A percentile compares a stretch with the other conserved stretches of the same genome.
phyloP scores from a whole-genome alignment of 2,797 vertebrate genomes.

The Staurois parvus region DNA sequence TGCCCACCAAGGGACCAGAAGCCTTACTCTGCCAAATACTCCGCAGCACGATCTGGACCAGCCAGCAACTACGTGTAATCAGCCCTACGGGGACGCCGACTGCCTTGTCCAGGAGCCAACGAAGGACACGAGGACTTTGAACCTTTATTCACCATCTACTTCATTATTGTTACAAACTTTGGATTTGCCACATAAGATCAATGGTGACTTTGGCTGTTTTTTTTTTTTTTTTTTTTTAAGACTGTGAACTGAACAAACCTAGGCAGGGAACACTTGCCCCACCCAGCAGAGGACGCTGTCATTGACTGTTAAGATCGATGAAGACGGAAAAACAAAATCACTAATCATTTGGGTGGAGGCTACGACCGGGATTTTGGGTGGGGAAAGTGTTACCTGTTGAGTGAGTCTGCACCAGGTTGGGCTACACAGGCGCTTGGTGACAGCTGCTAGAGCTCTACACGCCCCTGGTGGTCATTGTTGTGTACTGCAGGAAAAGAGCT shows the following conservation, averaged over 20 bases:
- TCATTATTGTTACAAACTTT: constrained; percentile 18
- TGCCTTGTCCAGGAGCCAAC: constrained; percentile 12
- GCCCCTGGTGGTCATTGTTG: constrained; percentile 4
- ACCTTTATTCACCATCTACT: constrained; percentile 12
- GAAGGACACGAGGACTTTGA: constrained; percentile 17
- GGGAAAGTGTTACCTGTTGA: neutral
- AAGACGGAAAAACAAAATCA: neutral
- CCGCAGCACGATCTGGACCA: constrained; percentile 74
- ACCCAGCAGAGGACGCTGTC: constrained; percentile 32
- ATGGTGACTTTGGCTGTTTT: neutral
- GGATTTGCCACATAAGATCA: constrained; percentile 5
- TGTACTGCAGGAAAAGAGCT: constrained; percentile 1
- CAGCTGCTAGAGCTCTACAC: neutral
- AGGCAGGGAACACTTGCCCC: neutral
- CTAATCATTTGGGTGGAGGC: constrained; percentile 1
- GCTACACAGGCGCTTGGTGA: constrained; percentile 9
- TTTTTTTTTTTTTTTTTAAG: neutral
- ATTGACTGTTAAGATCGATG: neutral
- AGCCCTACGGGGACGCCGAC: constrained; percentile 63
- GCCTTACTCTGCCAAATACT: constrained; percentile 85
- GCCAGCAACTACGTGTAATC: constrained; percentile 88
- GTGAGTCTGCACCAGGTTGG: constrained; percentile 1
- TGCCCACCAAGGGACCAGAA: constrained; percentile 81
- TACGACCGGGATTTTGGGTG: neutral
- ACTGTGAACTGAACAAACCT: neutral